Evolutionary conservation across 2,888 invertebrate genomes (phyloP).

Genomic region (Drosophila mimica): DNA sequence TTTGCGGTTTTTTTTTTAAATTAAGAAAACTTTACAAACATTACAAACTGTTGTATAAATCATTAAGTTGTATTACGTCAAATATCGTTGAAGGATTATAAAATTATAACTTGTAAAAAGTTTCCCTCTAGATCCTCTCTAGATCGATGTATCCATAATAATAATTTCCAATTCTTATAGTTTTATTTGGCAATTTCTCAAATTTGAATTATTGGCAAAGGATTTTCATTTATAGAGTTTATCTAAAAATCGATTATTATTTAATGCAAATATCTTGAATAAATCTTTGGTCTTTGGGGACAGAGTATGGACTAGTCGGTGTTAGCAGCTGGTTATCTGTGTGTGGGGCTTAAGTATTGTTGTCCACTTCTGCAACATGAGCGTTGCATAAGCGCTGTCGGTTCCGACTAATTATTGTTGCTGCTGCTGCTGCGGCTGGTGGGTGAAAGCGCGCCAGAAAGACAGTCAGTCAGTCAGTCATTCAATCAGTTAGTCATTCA

Average conservation of each 20-base stretch:
- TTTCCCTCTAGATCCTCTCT: not conserved
- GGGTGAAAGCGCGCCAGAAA: slow-evolving; percentile 51
- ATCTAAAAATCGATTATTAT: not conserved
- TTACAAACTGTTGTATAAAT: not conserved
- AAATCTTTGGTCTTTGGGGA: not conserved
- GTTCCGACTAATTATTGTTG: slow-evolving; percentile 43
- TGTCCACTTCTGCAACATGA: slow-evolving; percentile 12
- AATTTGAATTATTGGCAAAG: not conserved
- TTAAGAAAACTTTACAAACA: not conserved
- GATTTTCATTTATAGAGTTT: not conserved
- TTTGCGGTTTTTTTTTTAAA: not conserved
- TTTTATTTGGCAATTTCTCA: not conserved
- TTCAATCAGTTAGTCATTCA: not conserved
- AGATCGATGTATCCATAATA: not conserved
- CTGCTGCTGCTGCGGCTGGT: not conserved
- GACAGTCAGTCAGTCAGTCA: not conserved
- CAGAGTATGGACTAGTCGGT: not conserved
- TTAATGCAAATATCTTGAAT: not conserved
- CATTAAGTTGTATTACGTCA: not conserved
- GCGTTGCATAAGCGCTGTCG: slow-evolving; percentile 49
- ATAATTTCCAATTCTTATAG: not conserved
- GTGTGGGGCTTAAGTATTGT: slow-evolving; percentile 6
- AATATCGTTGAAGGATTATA: too few relatives aligned
- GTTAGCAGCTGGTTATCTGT: not conserved
- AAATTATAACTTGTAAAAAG: too few relatives aligned